phyloP scores from a whole-genome alignment of 2,797 vertebrate genomes.

The Bradypus variegatus region DNA sequence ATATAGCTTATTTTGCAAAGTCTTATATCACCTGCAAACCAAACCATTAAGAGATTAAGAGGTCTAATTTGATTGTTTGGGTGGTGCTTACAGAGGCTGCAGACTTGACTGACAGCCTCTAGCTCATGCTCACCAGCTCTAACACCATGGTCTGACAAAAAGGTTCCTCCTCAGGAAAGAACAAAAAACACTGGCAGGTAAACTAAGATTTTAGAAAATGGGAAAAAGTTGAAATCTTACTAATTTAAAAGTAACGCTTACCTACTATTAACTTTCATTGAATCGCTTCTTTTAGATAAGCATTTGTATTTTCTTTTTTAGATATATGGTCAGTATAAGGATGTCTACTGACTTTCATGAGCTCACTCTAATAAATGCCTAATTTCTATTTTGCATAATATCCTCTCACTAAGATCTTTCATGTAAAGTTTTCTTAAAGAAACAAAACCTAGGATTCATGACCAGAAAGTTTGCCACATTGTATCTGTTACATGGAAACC shows the following conservation, averaged over 20 bases:
- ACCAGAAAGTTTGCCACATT: neutral
- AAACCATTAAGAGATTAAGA: conserved; percentile 41
- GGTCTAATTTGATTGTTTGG: conserved; percentile 20
- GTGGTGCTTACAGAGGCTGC: conserved; percentile 27
- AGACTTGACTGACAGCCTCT: conserved; percentile 40
- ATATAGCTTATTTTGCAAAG: conserved; percentile 49
- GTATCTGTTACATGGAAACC: neutral
- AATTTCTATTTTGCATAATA: neutral
- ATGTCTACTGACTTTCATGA: neutral
- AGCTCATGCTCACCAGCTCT: neutral
- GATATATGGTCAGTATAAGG: neutral
- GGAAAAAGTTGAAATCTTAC: neutral
- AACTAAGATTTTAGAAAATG: neutral
- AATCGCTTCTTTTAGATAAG: neutral
- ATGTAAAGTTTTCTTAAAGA: neutral
- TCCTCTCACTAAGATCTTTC: neutral
- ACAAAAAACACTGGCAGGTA: neutral
- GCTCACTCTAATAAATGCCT: neutral
- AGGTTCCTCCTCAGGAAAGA: neutral
- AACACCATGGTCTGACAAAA: conserved; percentile 27
- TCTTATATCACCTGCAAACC: conserved; percentile 58
- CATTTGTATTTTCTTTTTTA: neutral
- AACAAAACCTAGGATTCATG: neutral
- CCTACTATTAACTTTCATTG: neutral
- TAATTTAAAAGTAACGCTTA: neutral